Percentiles rank a stretch among this genome's conserved stretches.
phyloP scores from a whole-genome alignment of 2,797 vertebrate species.

The Euthynnus affinis region DNA sequence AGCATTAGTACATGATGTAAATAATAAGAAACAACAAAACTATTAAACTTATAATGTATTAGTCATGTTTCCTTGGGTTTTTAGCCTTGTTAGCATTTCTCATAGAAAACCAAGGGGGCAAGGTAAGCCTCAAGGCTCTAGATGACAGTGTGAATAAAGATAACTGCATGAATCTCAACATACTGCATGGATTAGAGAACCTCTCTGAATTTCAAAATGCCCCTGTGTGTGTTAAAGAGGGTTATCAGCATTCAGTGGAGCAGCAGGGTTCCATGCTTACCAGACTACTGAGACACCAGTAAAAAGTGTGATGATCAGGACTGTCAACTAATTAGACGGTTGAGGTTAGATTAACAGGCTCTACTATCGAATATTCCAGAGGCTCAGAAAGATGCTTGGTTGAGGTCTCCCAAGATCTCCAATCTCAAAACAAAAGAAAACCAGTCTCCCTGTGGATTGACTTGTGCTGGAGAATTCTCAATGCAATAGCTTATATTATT shows the following conservation, averaged over 20 bases:
- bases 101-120: conserved; percentile 12
- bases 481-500: neutral
- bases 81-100: conserved; percentile 24
- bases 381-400: conserved; percentile 16
- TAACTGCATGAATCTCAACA: conserved; percentile 36
- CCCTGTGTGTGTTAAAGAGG: conserved; percentile 30
- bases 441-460: neutral
- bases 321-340: conserved; percentile 54
- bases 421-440: neutral
- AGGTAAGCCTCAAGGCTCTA: conserved; percentile 16
- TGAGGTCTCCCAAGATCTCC: conserved; percentile 5
- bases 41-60: neutral
- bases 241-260: conserved; percentile 56
- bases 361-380: conserved; percentile 24
- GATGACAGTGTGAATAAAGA: conserved; percentile 39
- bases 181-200: conserved; percentile 39
- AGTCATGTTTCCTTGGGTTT: conserved; percentile 6
- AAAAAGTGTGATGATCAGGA: conserved; percentile 46
- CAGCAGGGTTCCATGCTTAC: conserved; percentile 29
- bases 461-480: neutral
- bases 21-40: conserved; percentile 3
- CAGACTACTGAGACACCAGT: conserved; percentile 44
- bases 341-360: conserved; percentile 27
- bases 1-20: neutral
- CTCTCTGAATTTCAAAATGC: conserved; percentile 51